Evolutionary conservation across 92 coral and sea anemone species (phyloP).

Genomic region (Zoanthus sansibaricus): DNA sequence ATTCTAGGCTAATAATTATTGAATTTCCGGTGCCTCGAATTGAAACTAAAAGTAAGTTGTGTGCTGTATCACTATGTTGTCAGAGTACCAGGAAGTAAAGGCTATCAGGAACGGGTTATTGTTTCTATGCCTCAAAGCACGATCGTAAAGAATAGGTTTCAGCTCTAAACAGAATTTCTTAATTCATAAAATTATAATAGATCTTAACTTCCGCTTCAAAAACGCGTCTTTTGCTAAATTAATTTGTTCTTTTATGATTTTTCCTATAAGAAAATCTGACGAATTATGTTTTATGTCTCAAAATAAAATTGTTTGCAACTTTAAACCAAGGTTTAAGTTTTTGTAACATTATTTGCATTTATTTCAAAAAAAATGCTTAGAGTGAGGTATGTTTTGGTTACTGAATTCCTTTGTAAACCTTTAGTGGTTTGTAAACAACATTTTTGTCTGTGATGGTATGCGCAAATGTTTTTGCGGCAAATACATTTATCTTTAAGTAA

Average conservation of each 20-base stretch:
- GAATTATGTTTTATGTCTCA: background rate
- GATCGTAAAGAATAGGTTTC: background rate
- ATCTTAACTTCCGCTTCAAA: conserved; percentile 4
- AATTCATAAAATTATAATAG: background rate
- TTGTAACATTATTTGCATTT: background rate
- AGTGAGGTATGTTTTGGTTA: background rate
- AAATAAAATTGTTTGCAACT: background rate
- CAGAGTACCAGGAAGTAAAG: background rate
- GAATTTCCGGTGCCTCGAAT: background rate
- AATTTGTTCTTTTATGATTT: background rate
- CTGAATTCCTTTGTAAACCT: background rate
- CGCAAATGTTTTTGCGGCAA: background rate
- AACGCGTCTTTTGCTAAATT: background rate
- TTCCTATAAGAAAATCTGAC: background rate
- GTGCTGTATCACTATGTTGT: background rate
- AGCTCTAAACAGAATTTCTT: background rate
- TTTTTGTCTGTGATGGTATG: background rate
- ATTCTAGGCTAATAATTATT: background rate
- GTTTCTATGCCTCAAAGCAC: background rate
- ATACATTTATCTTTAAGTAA: background rate
- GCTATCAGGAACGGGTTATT: background rate
- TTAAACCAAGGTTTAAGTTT: background rate
- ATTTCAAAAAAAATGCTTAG: background rate
- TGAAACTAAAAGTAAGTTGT: background rate
- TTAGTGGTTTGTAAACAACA: background rate